Percentiles rank a stretch among this genome's conserved stretches.
phyloP scores from a whole-genome alignment of 2,797 vertebrate species.

The Falco peregrinus region DNA sequence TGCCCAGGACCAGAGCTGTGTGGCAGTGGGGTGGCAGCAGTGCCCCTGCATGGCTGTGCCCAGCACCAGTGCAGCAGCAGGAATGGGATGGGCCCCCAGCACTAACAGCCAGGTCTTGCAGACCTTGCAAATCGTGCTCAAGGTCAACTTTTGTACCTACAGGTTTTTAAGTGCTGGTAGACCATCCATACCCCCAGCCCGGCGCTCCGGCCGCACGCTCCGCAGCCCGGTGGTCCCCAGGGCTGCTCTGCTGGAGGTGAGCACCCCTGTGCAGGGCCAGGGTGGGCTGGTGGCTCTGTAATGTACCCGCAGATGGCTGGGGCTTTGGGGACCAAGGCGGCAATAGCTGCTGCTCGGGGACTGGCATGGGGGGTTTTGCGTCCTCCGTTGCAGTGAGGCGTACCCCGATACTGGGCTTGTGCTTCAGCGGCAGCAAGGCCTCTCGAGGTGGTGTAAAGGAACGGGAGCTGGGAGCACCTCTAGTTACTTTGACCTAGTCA shows the following conservation, averaged over 20 bases:
- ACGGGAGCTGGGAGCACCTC: not conserved
- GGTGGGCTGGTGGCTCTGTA: not conserved
- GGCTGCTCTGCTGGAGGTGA: not conserved
- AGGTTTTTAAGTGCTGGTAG: not conserved
- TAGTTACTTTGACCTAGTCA: not conserved
- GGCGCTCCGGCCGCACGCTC: fast-evolving
- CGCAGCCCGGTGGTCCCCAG: not conserved
- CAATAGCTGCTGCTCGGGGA: not conserved
- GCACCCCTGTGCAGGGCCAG: not conserved
- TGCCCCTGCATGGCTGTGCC: not conserved
- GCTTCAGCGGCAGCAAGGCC: not conserved
- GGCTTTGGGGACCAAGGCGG: not conserved
- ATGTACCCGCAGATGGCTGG: fast-evolving
- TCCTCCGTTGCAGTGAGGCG: fast-evolving
- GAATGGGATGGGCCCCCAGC: not conserved
- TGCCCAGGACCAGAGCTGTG: not conserved
- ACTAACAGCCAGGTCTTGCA: not conserved
- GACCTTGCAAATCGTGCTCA: fast-evolving
- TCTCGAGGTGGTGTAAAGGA: not conserved
- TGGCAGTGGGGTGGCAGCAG: fast-evolving
- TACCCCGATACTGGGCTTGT: fast-evolving
- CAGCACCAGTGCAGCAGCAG: fast-evolving
- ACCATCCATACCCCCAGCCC: too few species aligned
- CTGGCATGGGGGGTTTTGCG: not conserved
- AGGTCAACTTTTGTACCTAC: not conserved